Evolutionary conservation across 2,888 invertebrate species (phyloP), one percentile per base, ranked within the genome.

Genomic region (Ectemnius cavifrons): DNA sequence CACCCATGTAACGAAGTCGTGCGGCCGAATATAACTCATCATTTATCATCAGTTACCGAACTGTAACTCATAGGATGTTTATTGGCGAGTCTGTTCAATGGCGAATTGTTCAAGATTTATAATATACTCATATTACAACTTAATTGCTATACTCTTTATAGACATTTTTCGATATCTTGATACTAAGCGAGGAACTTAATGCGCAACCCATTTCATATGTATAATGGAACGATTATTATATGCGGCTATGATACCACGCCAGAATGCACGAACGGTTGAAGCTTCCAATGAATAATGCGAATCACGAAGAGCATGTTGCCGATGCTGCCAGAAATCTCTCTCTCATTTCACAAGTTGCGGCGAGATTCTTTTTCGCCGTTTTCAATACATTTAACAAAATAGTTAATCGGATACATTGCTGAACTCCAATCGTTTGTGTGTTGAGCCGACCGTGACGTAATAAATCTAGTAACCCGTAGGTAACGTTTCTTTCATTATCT

Each of bases 141-240:
- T 52, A 52, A 52, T 52, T 52, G 52, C 52, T 52, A 52, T 52
- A 52, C 52, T 78, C 76, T 83, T 83, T 83, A 83, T 82, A 83
- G 73, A 78, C 81, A 77, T 83, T 79, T 82, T 83, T 78, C 78
- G 68, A 82, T 75, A 80, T 83, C 78, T 76, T 73, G 80, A 72
- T 80, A 81, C 76, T 82, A 82, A 80, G 79, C 76, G 65, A 73
- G 69, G 69, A 75, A 79, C 75, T 65, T 64, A 70, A 75, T 62
- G 73, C 69, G 76, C 67, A 79, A 81, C 68, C 63, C 71, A 79
- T 80, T 37, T 78, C 69, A 67, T 73, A 67, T 60, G 37, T 37
- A 37, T 37, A 37, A 37, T 37, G 8, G 37, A 37, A 6, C 37
- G 37, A 37, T 37, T 37, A 37, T 37, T 37, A 37, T 37, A 37